phyloP scores from a whole-genome alignment of 2,113 vertebrate genomes.

The Noctilio leporinus region DNA sequence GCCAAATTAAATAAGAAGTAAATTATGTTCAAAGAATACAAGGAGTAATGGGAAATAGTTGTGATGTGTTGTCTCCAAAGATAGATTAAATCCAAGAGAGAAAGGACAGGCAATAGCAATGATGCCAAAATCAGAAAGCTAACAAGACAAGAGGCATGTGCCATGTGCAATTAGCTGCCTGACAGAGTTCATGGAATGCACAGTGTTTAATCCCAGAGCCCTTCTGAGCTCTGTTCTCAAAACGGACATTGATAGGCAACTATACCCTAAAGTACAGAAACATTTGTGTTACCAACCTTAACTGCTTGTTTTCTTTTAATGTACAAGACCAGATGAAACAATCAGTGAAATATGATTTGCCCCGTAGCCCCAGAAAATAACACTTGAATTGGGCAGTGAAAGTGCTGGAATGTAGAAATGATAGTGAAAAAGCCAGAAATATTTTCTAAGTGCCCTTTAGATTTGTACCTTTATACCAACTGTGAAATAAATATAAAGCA shows the following conservation, averaged over 20 bases:
- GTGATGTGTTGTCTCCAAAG: constrained; percentile 48
- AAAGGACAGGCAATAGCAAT: constrained; percentile 20
- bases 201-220: neutral
- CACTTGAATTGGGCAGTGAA: neutral
- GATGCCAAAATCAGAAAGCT: constrained; percentile 37
- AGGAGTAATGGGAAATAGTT: constrained; percentile 48
- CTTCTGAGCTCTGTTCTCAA: neutral
- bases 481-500: constrained; percentile 36
- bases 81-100: constrained; percentile 51
- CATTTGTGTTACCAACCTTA: neutral
- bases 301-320: neutral
- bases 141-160: constrained; percentile 13
- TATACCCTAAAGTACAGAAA: neutral
- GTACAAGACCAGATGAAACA: neutral
- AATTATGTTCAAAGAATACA: constrained; percentile 59
- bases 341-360: neutral
- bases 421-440: neutral
- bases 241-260: neutral
- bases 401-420: neutral
- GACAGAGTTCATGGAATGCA: neutral
- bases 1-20: constrained; percentile 56
- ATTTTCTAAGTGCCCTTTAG: neutral
- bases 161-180: constrained; percentile 28
- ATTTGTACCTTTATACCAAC: neutral
- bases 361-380: neutral